Evolutionary conservation across 2,888 invertebrate genomes (phyloP).

Genomic region (Lepidocyrtoides sp.): DNA sequence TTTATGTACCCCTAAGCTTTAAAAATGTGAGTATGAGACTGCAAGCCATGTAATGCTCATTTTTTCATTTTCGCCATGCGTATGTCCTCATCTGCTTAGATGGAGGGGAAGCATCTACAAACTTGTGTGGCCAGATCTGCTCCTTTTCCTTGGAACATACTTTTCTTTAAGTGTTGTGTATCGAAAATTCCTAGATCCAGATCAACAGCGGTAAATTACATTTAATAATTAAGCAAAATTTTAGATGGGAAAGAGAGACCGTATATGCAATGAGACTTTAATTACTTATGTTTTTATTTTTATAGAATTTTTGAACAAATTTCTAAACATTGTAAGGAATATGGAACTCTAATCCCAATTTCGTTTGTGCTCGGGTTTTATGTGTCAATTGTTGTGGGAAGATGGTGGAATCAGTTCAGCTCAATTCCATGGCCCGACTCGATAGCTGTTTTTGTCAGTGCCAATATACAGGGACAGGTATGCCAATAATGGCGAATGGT

Average conservation of each 20-base stretch:
- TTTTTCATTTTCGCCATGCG: too few species aligned
- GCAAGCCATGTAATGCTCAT: too few species aligned
- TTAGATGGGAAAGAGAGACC: too few species aligned
- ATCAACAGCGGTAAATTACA: conserved; percentile 90
- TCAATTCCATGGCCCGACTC: conserved; percentile 95
- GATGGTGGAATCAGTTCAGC: conserved; percentile 97
- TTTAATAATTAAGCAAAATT: too few species aligned
- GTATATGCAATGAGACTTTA: too few species aligned
- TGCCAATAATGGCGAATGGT: too few species aligned
- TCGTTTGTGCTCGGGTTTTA: conserved; percentile 98
- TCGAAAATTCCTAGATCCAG: conserved; percentile 90
- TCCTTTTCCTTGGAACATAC: conserved; percentile 93
- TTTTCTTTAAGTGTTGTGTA: conserved; percentile 93
- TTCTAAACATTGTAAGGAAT: conserved; percentile 94
- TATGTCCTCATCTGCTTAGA: too few species aligned
- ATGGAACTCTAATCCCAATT: conserved; percentile 95
- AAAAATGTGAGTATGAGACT: too few species aligned
- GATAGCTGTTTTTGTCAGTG: conserved; percentile 94
- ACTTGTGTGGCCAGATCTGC: conserved; percentile 95
- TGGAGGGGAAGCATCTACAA: conserved; percentile 99
- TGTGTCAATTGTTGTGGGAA: conserved; percentile 96
- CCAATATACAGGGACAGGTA: conserved; percentile 93
- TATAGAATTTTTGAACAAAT: conserved; percentile 93
- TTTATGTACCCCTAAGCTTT: too few species aligned
- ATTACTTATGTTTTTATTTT: too few species aligned